Conservation (phyloP, 2,113 vertebrate genomes). For the Argyrosomus japonicus region DNA sequence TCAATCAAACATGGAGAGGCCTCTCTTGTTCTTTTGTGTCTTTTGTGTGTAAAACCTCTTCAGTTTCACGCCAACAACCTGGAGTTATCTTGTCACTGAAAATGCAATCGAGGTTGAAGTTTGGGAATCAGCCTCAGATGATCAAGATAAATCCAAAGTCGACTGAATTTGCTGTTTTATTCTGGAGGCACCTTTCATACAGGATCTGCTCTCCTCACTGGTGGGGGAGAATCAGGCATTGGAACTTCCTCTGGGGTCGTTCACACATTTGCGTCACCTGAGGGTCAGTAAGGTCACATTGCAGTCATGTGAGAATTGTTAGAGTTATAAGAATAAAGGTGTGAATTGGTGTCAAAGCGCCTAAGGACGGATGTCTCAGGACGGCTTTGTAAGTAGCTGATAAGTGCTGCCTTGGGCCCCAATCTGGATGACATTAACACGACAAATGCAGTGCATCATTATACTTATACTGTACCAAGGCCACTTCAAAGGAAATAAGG, state of each 20-base stretch:
- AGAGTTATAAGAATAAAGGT: not conserved
- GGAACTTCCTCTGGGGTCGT: constrained; percentile 10
- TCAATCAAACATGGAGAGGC: too few relatives aligned
- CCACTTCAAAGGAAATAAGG: constrained; percentile 7
- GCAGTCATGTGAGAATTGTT: not conserved
- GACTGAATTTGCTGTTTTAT: not conserved
- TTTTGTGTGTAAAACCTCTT: not conserved
- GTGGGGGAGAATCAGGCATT: not conserved
- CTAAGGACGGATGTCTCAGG: constrained; percentile 25
- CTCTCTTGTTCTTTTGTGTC: too few relatives aligned
- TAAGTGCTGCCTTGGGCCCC: not conserved
- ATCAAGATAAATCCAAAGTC: not conserved
- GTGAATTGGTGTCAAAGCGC: constrained; percentile 37
- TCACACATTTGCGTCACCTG: constrained; percentile 29
- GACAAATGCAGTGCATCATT: not conserved
- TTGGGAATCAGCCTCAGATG: too few relatives aligned
- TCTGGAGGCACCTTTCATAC: not conserved
- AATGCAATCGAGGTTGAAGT: not conserved
- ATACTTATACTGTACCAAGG: not conserved
- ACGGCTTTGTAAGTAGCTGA: not conserved
- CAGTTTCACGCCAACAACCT: not conserved
- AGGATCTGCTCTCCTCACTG: not conserved
- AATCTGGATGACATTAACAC: not conserved
- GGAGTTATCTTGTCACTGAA: not conserved
- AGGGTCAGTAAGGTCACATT: not conserved